Conservation (phyloP, 2,797 vertebrate genomes). For the Centroberyx gerrardi region DNA sequence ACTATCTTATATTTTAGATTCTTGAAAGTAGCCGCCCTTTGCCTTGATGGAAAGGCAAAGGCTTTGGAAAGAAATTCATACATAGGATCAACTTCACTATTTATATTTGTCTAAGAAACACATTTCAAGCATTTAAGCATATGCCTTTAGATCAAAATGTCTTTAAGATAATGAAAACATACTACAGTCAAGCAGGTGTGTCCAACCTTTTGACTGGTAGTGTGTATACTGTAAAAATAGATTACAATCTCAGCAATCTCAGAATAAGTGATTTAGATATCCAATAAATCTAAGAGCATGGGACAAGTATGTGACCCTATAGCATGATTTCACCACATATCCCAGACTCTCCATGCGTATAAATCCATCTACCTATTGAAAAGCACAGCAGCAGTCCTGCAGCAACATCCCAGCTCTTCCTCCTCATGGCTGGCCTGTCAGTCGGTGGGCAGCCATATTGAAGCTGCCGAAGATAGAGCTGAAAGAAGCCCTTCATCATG, state of each 20-base stretch:
- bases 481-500: slow-evolving; percentile 73
- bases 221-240: too few relatives aligned
- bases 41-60: too few relatives aligned
- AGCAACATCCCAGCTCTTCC: slow-evolving; percentile 27
- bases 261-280: background rate
- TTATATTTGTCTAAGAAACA: too few relatives aligned
- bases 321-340: background rate
- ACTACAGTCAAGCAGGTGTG: too few relatives aligned
- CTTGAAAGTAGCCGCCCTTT: too few relatives aligned
- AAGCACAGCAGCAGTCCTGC: slow-evolving; percentile 8
- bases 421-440: slow-evolving; percentile 18
- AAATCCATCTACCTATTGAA: slow-evolving; percentile 14
- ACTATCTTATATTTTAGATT: too few relatives aligned
- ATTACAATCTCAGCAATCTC: background rate
- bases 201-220: too few relatives aligned
- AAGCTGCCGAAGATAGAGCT: slow-evolving; percentile 33
- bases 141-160: too few relatives aligned
- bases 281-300: background rate
- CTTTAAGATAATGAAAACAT: too few relatives aligned
- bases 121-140: too few relatives aligned
- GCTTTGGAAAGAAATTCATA: too few relatives aligned
- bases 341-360: background rate
- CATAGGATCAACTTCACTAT: too few relatives aligned
- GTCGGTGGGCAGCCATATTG: slow-evolving; percentile 14
- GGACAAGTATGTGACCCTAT: background rate